These are phyloP conservation scores for Venusia cambrica DNA, from an alignment of 2,888 invertebrate genomes.

Conservation along the genomic window DNA sequence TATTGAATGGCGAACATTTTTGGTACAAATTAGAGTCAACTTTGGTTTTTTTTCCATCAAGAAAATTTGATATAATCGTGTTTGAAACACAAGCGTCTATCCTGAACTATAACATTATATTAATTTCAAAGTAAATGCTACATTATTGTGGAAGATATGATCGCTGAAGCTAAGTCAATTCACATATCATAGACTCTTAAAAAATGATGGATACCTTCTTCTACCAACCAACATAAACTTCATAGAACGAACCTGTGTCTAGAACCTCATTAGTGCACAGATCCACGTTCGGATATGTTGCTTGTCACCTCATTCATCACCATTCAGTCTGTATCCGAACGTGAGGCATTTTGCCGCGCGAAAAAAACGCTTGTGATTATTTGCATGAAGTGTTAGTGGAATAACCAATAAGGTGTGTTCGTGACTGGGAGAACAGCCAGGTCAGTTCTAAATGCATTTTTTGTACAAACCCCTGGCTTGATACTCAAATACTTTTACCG, in stretches of 20 bases:
- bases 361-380: constrained; percentile 19
- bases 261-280: constrained; percentile 10
- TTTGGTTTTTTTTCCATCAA: too few relatives aligned
- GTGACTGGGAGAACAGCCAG: not conserved
- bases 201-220: too few relatives aligned
- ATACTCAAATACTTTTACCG: not conserved
- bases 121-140: too few relatives aligned
- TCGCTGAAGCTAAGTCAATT: too few relatives aligned
- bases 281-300: constrained; percentile 17
- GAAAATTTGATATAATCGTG: too few relatives aligned
- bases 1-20: too few relatives aligned
- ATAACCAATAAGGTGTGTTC: constrained; percentile 15
- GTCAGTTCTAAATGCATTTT: not conserved
- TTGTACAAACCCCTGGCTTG: not conserved
- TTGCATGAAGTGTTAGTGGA: constrained; percentile 18
- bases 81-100: too few relatives aligned
- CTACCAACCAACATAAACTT: too few relatives aligned
- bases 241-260: not conserved
- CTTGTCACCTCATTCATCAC: constrained; percentile 25
- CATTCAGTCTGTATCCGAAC: constrained; percentile 6
- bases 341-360: constrained; percentile 16
- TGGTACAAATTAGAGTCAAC: too few relatives aligned
- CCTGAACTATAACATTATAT: too few relatives aligned
- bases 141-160: too few relatives aligned
- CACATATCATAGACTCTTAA: too few relatives aligned